Base-by-base conservation (phyloP, 2,797 vertebrate species). In the Ptychobarbus kaznakovi region DNA sequence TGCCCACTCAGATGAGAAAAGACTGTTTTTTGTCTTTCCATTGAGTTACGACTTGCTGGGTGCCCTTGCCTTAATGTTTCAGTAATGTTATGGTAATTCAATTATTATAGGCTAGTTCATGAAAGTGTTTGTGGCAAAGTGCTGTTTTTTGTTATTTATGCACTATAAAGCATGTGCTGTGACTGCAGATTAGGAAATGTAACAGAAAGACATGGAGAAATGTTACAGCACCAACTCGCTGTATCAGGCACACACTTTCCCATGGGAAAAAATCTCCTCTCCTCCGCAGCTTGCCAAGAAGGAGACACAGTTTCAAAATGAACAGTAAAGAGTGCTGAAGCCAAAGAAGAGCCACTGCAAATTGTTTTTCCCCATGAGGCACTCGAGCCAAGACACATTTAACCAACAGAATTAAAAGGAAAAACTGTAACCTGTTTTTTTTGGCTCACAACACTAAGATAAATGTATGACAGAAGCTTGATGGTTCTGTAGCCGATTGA, bases 191-290 rank as follows among this genome's bases (percentile, higher is more conserved):
- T 72, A 51, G 75, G 12, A 82, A 78, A 11, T 80, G 28, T 51
- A 70, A 56, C 63, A 80, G n/a, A 72, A 51, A 35, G 16, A 86
- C 35, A 11, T 76, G 53, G 2, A 70, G 13, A 44, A 51, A 66
- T 40, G n/a, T 28, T 35, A 25, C 75, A 72, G 44, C 46, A 44
- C 81, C 77, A 86, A 82, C 83, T 77, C 87, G 51, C 80, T 87
- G 70, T 69, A 76, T 78, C 84, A 80, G 42, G 53, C 28, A 65
- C 4, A 61, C 40, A 53, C 53, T 83, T 87, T 85, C 89, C 72
- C 86, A 83, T 58, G 81, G 86, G 86, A 83, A 86, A 68, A 0
- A 56, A 69, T 53, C 8, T 83, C 63, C 46, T 74, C 68, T 72
- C 58, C 20, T 70, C 35, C 65, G 25, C 77, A 84, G 69, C 51